These are phyloP conservation scores for Eustalomyia histrio DNA, from an alignment of 2,888 invertebrate genomes.

Conservation along the genomic window DNA sequence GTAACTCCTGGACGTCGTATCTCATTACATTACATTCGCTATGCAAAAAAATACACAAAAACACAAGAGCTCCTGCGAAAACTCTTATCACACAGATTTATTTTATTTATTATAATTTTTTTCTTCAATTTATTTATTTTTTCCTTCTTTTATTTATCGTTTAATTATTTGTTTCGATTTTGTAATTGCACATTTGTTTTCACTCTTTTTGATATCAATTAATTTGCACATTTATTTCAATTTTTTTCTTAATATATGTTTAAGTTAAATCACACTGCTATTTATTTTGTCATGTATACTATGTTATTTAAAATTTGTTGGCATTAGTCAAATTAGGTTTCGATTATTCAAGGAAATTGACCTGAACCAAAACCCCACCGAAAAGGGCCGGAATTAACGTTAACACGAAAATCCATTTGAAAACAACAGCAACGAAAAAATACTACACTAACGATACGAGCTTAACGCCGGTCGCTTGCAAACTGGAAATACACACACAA, in stretches of 20 bases:
- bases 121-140: too few species aligned
- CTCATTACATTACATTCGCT: slow-evolving; percentile 79
- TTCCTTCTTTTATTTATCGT: slow-evolving; percentile 43
- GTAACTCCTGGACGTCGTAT: slow-evolving; percentile 81
- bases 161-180: slow-evolving; percentile 47
- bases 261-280: slow-evolving; percentile 31
- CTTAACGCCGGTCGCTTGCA: slow-evolving; percentile 80
- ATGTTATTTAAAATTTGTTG: slow-evolving; percentile 10
- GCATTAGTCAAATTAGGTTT: slow-evolving; percentile 45
- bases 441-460: slow-evolving; percentile 75
- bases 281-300: slow-evolving; percentile 1
- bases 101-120: neutral
- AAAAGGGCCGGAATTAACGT: slow-evolving; percentile 48
- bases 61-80: slow-evolving; percentile 6
- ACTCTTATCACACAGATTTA: slow-evolving; percentile 4
- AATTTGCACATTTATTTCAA: slow-evolving; percentile 10
- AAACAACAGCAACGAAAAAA: slow-evolving; percentile 65
- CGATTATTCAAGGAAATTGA: slow-evolving; percentile 17
- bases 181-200: slow-evolving; percentile 62
- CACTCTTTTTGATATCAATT: slow-evolving; percentile 9
- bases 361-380: slow-evolving; percentile 42
- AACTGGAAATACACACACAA: slow-evolving; percentile 79
- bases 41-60: slow-evolving; percentile 58
- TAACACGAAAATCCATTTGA: slow-evolving; percentile 43
- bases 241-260: slow-evolving; percentile 40